Evolutionary conservation across 30 jellyfish, hydroid and myxozoan genomes (phyloP).

Genomic region (Aurelia coerulea): DNA sequence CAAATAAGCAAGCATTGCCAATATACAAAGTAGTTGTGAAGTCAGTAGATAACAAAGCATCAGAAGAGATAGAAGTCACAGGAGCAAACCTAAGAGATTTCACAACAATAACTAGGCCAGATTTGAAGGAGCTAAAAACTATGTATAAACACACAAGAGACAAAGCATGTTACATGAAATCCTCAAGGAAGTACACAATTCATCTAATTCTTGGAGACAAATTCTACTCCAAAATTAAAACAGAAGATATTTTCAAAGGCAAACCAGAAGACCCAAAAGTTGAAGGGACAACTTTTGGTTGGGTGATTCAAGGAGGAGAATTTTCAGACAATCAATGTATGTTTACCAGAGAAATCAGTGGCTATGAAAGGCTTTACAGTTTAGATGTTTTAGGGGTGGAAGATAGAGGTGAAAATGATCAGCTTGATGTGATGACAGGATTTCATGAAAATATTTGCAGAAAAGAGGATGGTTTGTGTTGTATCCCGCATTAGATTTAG

Average conservation of each 20-base stretch:
- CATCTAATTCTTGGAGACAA: constrained; percentile 39
- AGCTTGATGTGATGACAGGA: constrained; percentile 11
- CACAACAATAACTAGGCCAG: constrained; percentile 24
- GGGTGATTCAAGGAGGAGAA: constrained; percentile 62
- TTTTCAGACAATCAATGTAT: constrained; percentile 1
- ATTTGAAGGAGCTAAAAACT: constrained; percentile 19
- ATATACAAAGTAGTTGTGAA: constrained; percentile 7
- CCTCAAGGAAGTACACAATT: constrained; percentile 23
- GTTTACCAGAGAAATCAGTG: constrained; percentile 26
- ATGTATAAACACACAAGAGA: constrained; percentile 8
- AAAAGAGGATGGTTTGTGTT: constrained; percentile 42
- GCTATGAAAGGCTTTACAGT: constrained; percentile 27
- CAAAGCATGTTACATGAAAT: constrained; percentile 16
- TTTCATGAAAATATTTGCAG: constrained; percentile 19
- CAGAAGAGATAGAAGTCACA: constrained; percentile 40
- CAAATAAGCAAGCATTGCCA: constrained; percentile 45
- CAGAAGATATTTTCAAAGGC: constrained; percentile 26
- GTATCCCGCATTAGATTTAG: no score
- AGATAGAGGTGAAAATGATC: constrained; percentile 44
- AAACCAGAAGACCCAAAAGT: constrained; percentile 32
- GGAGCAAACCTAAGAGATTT: constrained; percentile 34
- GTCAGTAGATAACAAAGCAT: constrained; percentile 24
- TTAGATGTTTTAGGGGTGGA: constrained; percentile 15
- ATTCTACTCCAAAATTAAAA: not conserved
- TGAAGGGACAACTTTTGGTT: constrained; percentile 40